Base-by-base conservation (phyloP, 1,140 invertebrate genomes). In the Euwallacea fornicatus region DNA sequence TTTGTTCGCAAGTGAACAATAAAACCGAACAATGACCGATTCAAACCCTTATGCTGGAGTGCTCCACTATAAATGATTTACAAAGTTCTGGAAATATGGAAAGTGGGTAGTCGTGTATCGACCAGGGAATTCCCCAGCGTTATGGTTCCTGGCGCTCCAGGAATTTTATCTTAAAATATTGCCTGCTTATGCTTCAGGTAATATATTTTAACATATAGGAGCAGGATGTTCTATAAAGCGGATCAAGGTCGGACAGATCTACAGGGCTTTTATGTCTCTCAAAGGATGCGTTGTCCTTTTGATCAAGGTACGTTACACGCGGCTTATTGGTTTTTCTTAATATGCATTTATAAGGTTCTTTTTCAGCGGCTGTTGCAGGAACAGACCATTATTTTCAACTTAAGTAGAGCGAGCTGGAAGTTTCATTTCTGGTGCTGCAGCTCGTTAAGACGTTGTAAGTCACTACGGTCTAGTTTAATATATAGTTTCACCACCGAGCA, bases 21-120 rank as follows among this genome's bases (percentile, higher is more conserved):
- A 75, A 73, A 73, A 21, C 53, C 62, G 68, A 76, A 74, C 70
- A 73, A 76, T 74, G 72, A 65, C 65, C 65, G 66, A 66, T 61
- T 66, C 58, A 67, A 62, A 13, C 68, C 72, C 74, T 73, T 71
- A 70, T 74, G 73, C 71, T 69, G 69, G 63, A 69, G 54, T 73
- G 71, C 71, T 77, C 73, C 69, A 73, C 60, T 70, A 76, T 76
- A 76, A 75, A 76, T 74, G 71, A 76, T 75, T 75, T 74, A 59
- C 66, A 70, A 64, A 74, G 66, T 75, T 74, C 69, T 76, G 73
- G 75, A 77, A 77, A 78, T 76, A 77, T 76, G 77, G 73, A 78
- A 76, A 78, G 77, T 78, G 74, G 74, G 72, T 76, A 75, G 74
- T 73, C 69, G 71, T 76, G 76, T 77, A 78, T 77, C 72, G 74